Conservation (phyloP, 2,797 vertebrate species). For the Rhincodon typus region DNA sequence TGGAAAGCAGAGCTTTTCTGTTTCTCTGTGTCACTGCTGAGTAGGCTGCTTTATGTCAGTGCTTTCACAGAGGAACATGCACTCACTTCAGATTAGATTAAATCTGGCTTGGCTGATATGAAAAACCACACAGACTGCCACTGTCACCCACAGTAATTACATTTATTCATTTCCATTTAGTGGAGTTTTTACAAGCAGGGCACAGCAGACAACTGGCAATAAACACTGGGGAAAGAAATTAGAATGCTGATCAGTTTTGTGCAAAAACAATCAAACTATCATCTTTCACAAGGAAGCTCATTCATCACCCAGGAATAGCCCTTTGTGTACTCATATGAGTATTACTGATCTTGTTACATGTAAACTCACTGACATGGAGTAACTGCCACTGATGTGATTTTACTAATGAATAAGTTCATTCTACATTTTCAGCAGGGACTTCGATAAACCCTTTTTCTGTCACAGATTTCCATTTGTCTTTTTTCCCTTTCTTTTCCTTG, state of each 20-base stretch:
- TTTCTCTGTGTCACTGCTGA: background rate
- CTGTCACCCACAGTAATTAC: conserved; percentile 74
- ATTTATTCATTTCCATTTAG: conserved; percentile 81
- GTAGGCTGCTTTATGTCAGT: conserved; percentile 66
- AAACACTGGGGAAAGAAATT: conserved; percentile 80
- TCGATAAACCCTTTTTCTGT: too few relatives aligned
- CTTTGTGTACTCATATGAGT: conserved; percentile 61
- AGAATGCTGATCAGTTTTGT: conserved; percentile 79
- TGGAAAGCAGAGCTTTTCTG: background rate
- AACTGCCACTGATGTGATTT: conserved; percentile 74
- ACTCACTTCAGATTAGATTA: conserved; percentile 73
- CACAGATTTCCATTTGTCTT: conserved; percentile 28
- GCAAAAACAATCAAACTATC: conserved; percentile 80
- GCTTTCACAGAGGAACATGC: conserved; percentile 65
- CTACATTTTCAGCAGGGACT: conserved; percentile 63
- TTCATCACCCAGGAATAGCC: conserved; percentile 68
- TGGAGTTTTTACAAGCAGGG: conserved; percentile 73
- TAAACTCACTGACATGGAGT: conserved; percentile 80
- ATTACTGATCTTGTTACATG: conserved; percentile 72
- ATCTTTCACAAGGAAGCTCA: conserved; percentile 73
- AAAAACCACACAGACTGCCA: conserved; percentile 75
- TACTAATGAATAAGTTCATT: conserved; percentile 81
- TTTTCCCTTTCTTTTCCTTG: background rate
- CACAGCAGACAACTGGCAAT: conserved; percentile 77
- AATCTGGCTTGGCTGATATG: conserved; percentile 70